Evolutionary conservation across 1,140 invertebrate genomes (phyloP).

Genomic region (Coelopa frigida): DNA sequence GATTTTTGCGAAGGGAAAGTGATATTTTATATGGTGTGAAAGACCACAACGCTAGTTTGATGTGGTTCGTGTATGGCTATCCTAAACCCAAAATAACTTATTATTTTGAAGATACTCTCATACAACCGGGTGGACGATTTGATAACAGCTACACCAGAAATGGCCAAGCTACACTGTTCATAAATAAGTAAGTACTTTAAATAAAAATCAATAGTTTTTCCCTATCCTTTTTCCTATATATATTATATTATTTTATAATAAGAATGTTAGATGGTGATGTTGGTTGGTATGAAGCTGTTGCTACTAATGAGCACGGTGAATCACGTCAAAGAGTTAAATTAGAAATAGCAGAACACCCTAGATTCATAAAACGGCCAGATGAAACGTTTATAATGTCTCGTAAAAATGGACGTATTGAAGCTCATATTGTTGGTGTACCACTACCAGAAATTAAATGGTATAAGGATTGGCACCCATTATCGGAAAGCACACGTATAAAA

Average conservation of each 20-base stretch:
- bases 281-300: constrained; percentile 89
- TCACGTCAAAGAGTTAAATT: constrained; percentile 75
- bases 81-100: constrained; percentile 85
- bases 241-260: constrained; percentile 7
- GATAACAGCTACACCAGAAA: constrained; percentile 82
- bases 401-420: constrained; percentile 68
- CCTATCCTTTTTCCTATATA: background rate
- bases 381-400: constrained; percentile 72
- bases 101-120: constrained; percentile 74
- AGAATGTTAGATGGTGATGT: constrained; percentile 84
- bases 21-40: constrained; percentile 83
- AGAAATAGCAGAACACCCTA: constrained; percentile 85
- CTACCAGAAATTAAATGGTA: constrained; percentile 95
- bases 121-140: constrained; percentile 74
- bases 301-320: constrained; percentile 87
- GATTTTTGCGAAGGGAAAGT: constrained; percentile 76
- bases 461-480: constrained; percentile 90
- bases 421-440: constrained; percentile 81
- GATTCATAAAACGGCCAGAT: constrained; percentile 77
- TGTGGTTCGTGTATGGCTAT: constrained; percentile 91
- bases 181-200: constrained; percentile 57
- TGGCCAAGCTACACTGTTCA: constrained; percentile 78
- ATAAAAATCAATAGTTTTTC: background rate
- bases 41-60: constrained; percentile 76
- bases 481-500: constrained; percentile 71